A percentile compares a stretch with the other conserved stretches of the same genome.
phyloP scores from a whole-genome alignment of 2,888 invertebrate species.

The Halictus ligatus region DNA sequence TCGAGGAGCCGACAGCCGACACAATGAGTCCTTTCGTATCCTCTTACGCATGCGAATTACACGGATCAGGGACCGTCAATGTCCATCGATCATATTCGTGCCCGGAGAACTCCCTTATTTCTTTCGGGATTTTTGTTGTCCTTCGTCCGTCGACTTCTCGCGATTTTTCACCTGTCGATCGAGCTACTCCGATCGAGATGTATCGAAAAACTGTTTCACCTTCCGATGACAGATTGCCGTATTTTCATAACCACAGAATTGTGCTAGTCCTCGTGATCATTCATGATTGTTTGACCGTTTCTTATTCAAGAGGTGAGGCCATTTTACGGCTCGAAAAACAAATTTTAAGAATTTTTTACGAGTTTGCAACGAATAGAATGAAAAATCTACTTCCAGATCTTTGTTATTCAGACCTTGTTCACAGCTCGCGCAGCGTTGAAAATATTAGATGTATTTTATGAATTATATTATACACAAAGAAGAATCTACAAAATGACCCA shows the following conservation, averaged over 20 bases:
- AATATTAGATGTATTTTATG: too few species aligned
- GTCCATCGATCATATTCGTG: constrained; percentile 80
- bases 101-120: constrained; percentile 17
- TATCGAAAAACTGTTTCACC: not conserved
- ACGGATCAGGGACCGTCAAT: constrained; percentile 81
- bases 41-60: constrained; percentile 77
- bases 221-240: not conserved
- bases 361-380: too few species aligned
- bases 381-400: too few species aligned
- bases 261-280: not conserved
- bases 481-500: not conserved
- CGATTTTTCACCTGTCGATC: constrained; percentile 1
- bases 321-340: not conserved
- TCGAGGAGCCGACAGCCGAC: constrained; percentile 75
- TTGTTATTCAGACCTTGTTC: too few species aligned
- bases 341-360: not conserved
- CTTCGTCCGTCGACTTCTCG: not conserved
- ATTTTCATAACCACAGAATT: not conserved
- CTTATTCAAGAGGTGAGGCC: not conserved
- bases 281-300: not conserved
- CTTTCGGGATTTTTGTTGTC: not conserved
- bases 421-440: too few species aligned
- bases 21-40: constrained; percentile 72
- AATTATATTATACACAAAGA: too few species aligned
- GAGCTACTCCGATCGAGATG: not conserved